Conservation (phyloP, 2,113 vertebrate species). For the Rhea americana region DNA sequence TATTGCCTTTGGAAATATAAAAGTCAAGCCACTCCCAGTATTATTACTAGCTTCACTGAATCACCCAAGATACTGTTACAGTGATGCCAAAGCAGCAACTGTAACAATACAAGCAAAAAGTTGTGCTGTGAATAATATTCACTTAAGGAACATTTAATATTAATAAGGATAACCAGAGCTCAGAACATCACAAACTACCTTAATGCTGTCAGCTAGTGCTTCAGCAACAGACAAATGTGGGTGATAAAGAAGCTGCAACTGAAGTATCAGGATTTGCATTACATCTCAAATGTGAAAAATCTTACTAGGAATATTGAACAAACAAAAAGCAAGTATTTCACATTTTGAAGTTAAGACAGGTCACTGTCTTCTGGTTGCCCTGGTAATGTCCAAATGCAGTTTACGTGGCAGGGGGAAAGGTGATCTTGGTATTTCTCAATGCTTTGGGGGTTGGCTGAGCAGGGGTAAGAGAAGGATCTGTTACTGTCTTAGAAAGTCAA, state of each 20-base stretch:
- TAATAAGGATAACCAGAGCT: fast-evolving
- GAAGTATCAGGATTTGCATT: neutral
- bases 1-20: neutral
- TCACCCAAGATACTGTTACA: neutral
- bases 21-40: neutral
- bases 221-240: neutral
- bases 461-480: neutral
- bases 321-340: neutral
- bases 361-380: neutral
- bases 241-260: neutral
- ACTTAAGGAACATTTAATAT: neutral
- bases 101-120: neutral
- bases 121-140: neutral
- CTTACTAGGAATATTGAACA: neutral
- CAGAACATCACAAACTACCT: neutral
- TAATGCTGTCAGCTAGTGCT: neutral
- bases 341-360: neutral
- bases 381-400: neutral
- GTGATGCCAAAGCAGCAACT: neutral
- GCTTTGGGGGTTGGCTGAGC: neutral
- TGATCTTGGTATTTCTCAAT: neutral
- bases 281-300: neutral
- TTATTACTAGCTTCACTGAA: neutral
- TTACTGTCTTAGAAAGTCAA: neutral
- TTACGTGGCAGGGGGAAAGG: neutral